Evolutionary conservation across 2,113 vertebrate species (phyloP), one percentile per base, ranked within the genome.

Genomic region (Zapus hudsonius): DNA sequence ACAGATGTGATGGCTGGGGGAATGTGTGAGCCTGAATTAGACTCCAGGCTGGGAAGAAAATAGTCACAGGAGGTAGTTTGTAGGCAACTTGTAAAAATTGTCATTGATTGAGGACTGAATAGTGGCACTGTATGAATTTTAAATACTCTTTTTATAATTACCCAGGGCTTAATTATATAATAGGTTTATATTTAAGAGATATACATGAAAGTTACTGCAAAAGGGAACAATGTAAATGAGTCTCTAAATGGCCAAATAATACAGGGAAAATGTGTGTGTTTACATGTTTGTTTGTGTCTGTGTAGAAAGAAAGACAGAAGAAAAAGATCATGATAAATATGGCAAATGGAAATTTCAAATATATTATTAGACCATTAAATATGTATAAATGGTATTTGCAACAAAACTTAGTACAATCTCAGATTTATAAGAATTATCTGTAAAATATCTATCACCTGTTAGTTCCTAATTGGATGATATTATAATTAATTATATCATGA

Each of bases 101-200:
- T 92, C 55, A 59, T n/a, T 70, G 44, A 23, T 9, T 20, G 15
- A 75, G 36, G 57, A 42, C 66, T 63, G 69, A 82, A 72, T 69
- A 78, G 63, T 33, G 85, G 42, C 55, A 52, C 1, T 78, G 17
- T 3, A 47, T 23, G 12, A 33, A 23, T 23, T 59, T 69, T 63
- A 89, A 81, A 82, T 67, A 17, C 83, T 23, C 17, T 63, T 52
- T 76, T 72, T 9, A 47, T 70, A 47, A 67, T 67, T n/a, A 61
- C 12, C 27, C 20, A 22, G 4, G 29, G 6, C 7, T 84, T 76
- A 75, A 69, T 94, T 93, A 81, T 23, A 90, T 6, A 25, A n/a
- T 74, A 40, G 42, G 10, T 52, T 73, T 83, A 25, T 70, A 36
- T 17, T 63, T 95, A 73, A 44, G n/a, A 89, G 88, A 38, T 59